Percentiles rank a stretch among this genome's conserved stretches.
Conservation (phyloP, 2,888 invertebrate genomes). For the Agrochola circellaris region DNA sequence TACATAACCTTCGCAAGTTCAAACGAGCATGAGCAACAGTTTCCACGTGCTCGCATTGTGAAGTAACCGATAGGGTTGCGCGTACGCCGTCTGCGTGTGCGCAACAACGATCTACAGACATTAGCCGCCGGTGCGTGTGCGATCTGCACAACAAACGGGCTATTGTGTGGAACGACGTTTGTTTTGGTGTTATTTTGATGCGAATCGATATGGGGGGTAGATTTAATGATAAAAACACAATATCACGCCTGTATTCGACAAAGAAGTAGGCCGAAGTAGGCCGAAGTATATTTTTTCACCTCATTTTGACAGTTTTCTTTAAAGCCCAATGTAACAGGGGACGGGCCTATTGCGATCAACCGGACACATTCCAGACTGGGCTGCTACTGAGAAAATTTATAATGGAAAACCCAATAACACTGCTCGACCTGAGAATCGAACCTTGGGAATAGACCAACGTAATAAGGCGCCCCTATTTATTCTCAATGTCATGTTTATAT, state of each 20-base stretch:
- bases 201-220: conserved; percentile 14
- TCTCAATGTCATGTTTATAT: too few relatives aligned
- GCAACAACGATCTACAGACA: conserved; percentile 74
- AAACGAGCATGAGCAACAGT: conserved; percentile 73
- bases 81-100: conserved; percentile 68
- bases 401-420: too few relatives aligned
- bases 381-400: too few relatives aligned
- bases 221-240: background rate
- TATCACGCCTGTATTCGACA: background rate
- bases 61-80: conserved; percentile 82
- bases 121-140: conserved; percentile 68
- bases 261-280: too few relatives aligned
- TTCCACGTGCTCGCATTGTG: conserved; percentile 78
- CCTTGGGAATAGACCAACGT: too few relatives aligned
- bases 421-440: too few relatives aligned
- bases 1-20: conserved; percentile 48
- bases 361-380: background rate
- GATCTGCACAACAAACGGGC: conserved; percentile 50
- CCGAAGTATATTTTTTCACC: background rate
- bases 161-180: conserved; percentile 51
- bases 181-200: conserved; percentile 57
- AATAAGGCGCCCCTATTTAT: too few relatives aligned
- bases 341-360: background rate
- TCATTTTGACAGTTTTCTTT: background rate
- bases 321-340: background rate